A percentile compares a stretch with the other conserved stretches of the same genome.
These are phyloP conservation scores for Thamnaconus septentrionalis DNA, from an alignment of 2,113 vertebrate species.

Conservation along the genomic window DNA sequence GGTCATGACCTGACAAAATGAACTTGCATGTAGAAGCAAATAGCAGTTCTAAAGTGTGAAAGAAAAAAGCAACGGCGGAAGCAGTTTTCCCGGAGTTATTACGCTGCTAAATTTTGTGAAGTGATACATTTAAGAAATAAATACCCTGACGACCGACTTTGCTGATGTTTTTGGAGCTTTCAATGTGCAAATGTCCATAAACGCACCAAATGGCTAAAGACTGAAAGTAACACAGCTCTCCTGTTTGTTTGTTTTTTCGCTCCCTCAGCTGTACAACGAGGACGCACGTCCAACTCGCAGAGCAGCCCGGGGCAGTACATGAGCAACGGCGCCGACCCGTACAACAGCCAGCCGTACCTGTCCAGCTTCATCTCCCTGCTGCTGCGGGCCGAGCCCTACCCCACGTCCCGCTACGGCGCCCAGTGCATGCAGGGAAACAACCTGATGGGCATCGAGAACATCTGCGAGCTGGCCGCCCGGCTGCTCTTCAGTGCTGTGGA, in stretches of 20 bases:
- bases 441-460: conserved; percentile 86
- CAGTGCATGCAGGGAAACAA: conserved; percentile 86
- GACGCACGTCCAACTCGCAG: conserved; percentile 81
- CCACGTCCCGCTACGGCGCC: conserved; percentile 82
- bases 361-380: conserved; percentile 85
- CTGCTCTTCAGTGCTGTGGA: conserved; percentile 87
- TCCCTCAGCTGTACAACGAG: conserved; percentile 81
- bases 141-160: no score
- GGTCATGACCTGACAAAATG: no score
- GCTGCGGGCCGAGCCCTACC: conserved; percentile 85
- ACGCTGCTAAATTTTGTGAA: no score
- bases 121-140: no score
- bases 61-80: no score
- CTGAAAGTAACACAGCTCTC: background rate
- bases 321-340: conserved; percentile 77
- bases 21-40: no score
- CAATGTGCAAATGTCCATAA: no score
- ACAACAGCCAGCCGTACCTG: conserved; percentile 81
- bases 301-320: conserved; percentile 82
- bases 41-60: no score
- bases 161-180: no score
- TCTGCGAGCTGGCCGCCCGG: conserved; percentile 85
- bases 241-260: conserved; percentile 4
- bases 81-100: no score
- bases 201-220: no score